These are phyloP conservation scores for Thecophora atra DNA, from an alignment of 2,888 invertebrate genomes.

Conservation along the genomic window DNA sequence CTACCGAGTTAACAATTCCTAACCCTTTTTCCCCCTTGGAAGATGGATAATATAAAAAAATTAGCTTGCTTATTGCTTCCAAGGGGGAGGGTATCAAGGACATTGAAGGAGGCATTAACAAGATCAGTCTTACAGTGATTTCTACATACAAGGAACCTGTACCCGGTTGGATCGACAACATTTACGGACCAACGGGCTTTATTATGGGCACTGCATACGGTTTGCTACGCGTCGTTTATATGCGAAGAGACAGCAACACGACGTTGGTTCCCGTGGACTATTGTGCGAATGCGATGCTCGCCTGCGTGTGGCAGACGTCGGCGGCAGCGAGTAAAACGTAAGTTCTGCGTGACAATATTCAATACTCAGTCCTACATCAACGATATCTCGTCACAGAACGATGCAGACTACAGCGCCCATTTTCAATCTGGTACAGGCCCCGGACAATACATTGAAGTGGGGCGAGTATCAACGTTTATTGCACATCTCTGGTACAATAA, in stretches of 20 bases:
- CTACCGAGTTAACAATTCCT: no score
- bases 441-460: slow-evolving; percentile 84
- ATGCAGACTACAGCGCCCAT: slow-evolving; percentile 45
- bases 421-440: slow-evolving; percentile 87
- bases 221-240: slow-evolving; percentile 66
- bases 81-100: no score
- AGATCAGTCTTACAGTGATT: slow-evolving; percentile 57
- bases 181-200: slow-evolving; percentile 70
- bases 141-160: slow-evolving; percentile 68
- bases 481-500: slow-evolving; percentile 65
- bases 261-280: slow-evolving; percentile 67
- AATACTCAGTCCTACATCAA: no score
- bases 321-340: slow-evolving; percentile 6
- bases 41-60: no score
- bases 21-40: no score
- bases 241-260: slow-evolving; percentile 57
- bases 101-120: no score
- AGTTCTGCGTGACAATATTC: neutral
- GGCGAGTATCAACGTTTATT: slow-evolving; percentile 68
- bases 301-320: slow-evolving; percentile 66
- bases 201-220: slow-evolving; percentile 70
- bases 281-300: slow-evolving; percentile 65
- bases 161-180: slow-evolving; percentile 77
- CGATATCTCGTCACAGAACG: slow-evolving; percentile 23
- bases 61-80: no score